These are phyloP conservation scores for Trachythela sp. DNA, from an alignment of 64 coral and sea anemone species.

Conservation along the genomic window DNA sequence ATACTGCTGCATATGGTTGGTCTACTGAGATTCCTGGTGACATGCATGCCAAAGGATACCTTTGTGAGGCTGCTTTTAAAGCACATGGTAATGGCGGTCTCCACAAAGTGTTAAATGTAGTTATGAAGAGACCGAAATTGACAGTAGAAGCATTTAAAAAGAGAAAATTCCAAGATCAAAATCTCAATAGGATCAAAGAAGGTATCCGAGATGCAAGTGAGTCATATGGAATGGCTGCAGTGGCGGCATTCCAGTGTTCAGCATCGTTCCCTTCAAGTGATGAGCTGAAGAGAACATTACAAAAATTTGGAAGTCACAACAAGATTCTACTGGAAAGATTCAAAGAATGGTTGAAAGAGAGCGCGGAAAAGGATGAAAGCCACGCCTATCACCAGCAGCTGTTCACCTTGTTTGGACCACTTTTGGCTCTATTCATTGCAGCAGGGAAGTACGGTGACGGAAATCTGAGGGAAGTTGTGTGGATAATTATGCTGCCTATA, in stretches of 20 bases:
- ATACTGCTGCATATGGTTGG: not conserved
- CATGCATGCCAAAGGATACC: not conserved
- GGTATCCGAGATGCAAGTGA: not conserved
- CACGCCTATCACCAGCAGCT: not conserved
- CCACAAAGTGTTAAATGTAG: not conserved
- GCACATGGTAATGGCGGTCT: not conserved
- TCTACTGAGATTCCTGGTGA: not conserved
- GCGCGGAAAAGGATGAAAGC: not conserved
- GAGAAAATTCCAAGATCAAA: not conserved
- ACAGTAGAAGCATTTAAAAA: not conserved
- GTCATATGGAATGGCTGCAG: slow-evolving; percentile 5
- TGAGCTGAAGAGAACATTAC: not conserved
- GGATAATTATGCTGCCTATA: not conserved
- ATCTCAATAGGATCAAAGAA: not conserved
- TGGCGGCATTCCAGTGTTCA: not conserved
- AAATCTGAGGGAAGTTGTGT: not conserved
- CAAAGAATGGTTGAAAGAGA: not conserved
- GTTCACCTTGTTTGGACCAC: not conserved
- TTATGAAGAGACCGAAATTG: not conserved
- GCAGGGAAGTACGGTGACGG: not conserved
- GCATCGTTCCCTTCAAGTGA: not conserved
- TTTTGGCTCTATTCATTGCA: not conserved
- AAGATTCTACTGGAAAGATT: not conserved
- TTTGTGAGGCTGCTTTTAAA: slow-evolving; percentile 11
- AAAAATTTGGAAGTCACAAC: not conserved